phyloP scores from a whole-genome alignment of 2,888 invertebrate genomes.

The Rotaria sp. region DNA sequence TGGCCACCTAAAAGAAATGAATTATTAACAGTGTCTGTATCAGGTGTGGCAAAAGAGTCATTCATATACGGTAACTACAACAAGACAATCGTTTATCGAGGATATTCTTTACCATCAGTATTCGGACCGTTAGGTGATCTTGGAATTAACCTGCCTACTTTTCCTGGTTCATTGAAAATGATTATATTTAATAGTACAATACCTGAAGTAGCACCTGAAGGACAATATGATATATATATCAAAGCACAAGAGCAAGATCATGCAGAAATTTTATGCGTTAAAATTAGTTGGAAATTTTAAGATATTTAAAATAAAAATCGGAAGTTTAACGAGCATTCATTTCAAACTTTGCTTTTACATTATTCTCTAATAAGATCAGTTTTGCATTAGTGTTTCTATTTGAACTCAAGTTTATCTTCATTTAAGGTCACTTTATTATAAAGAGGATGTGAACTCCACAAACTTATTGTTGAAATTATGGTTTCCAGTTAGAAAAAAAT shows the following conservation, averaged over 20 bases:
- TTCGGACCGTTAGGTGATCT: neutral
- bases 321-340: neutral
- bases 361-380: neutral
- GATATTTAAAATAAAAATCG: neutral
- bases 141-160: neutral
- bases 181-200: constrained; percentile 14
- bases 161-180: neutral
- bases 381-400: neutral
- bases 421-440: too few relatives aligned
- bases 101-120: constrained; percentile 8
- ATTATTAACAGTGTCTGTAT: neutral
- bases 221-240: neutral
- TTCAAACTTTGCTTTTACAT: neutral
- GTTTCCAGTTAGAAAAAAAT: too few relatives aligned
- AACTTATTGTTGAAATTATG: too few relatives aligned
- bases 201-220: constrained; percentile 4
- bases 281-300: neutral
- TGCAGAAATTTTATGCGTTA: neutral
- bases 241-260: constrained; percentile 1
- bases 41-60: neutral
- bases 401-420: too few relatives aligned
- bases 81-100: constrained; percentile 8
- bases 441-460: too few relatives aligned
- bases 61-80: neutral
- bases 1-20: constrained; percentile 4